Base-by-base conservation (phyloP, 2,888 invertebrate species). In the Gymnocheta viridis region DNA sequence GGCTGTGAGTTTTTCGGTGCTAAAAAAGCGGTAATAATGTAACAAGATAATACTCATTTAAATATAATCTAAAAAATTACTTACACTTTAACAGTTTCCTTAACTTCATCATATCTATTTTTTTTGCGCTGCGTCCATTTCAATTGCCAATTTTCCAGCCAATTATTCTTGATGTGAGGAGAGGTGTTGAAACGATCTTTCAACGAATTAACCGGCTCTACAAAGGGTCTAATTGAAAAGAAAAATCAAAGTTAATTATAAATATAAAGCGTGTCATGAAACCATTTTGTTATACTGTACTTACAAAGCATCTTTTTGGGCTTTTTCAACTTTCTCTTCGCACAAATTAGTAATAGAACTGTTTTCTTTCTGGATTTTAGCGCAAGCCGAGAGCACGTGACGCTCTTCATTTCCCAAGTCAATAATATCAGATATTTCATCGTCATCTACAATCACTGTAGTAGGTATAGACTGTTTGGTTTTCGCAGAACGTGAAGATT, bases 171-270 rank as follows among this genome's bases (percentile, higher is more conserved):
- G 6, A 93, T 92, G 10, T 93, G 89, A 0, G 93, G 92, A 22
- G 92, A 92, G 27, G 93, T 92, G 87, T 92, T 93, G n/a, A 93
- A 91, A 4, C 93, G 93, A 29, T 93, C 93, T 87, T 93, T 93
- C 24, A 95, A 91, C 32, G 94, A 93, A 88, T 95, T 95, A 14
- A 94, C 91, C 10, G 89, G 89, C 41, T 88, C 88, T 4, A 90
- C 89, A 60, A 85, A 86, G 6, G 93, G 89, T 82, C 89, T 90
- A 69, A 56, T 19, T 10, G 5, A 19, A 44, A 24, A 19, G 22
- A 62, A 54, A 51, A 49, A 51, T 54, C 92, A 2, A 93, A 27
- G 24, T 69, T 38, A 58, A 24, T 47, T 12, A 7, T n/a, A n/a
- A n/a, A n/a, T n/a, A 44, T 4, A n/a, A n/a, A 12, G 41, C 22